Percentiles rank a stretch among this genome's conserved stretches.
phyloP scores from a whole-genome alignment of 2,888 invertebrate genomes.

The Xanthorhoe spadicearia region DNA sequence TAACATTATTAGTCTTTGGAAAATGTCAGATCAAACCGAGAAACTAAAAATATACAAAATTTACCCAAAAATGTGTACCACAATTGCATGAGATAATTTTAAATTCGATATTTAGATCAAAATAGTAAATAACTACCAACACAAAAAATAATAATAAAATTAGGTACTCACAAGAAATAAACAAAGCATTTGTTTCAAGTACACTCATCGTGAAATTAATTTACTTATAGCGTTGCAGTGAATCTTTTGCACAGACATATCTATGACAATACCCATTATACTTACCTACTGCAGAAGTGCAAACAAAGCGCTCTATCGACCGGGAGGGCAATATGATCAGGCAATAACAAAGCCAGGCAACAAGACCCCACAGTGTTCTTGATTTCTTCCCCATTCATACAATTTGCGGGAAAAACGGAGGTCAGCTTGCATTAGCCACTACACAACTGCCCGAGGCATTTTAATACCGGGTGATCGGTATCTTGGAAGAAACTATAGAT shows the following conservation, averaged over 20 bases:
- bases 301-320: slow-evolving; percentile 56
- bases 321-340: slow-evolving; percentile 48
- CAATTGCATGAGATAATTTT: no score
- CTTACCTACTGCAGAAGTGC: slow-evolving; percentile 39
- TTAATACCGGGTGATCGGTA: slow-evolving; percentile 29
- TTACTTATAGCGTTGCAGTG: slow-evolving; percentile 8
- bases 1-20: no score
- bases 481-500: slow-evolving; percentile 25
- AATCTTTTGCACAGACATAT: slow-evolving; percentile 2
- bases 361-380: slow-evolving; percentile 36
- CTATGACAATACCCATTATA: slow-evolving; percentile 14
- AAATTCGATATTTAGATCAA: background rate
- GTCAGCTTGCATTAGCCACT: slow-evolving; percentile 37
- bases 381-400: slow-evolving; percentile 26
- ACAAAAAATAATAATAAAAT: background rate
- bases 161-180: background rate
- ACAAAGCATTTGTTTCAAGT: slow-evolving; percentile 18
- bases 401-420: slow-evolving; percentile 20
- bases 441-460: slow-evolving; percentile 37
- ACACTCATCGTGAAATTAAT: slow-evolving; percentile 5
- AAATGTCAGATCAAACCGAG: no score
- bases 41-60: no score
- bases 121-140: no score
- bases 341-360: slow-evolving; percentile 46
- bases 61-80: no score